A percentile compares a stretch with the other conserved stretches of the same genome.
These are phyloP conservation scores for Drosophila neotestacea DNA, from an alignment of 2,888 invertebrate genomes.

Conservation along the genomic window DNA sequence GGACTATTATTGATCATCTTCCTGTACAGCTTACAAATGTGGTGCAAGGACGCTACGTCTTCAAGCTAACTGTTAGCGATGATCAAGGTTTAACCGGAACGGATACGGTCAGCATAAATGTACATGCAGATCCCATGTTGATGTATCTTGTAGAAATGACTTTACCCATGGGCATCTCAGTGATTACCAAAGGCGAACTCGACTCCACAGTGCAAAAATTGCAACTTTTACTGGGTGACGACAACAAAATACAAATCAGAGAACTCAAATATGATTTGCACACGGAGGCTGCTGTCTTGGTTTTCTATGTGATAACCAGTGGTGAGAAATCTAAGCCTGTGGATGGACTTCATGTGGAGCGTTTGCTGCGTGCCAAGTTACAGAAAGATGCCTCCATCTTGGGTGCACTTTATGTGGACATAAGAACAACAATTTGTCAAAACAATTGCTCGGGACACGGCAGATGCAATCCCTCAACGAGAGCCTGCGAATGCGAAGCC, in stretches of 20 bases:
- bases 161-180: conserved; percentile 90
- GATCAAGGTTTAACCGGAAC: conserved; percentile 93
- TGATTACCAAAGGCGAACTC: conserved; percentile 87
- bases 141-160: conserved; percentile 93
- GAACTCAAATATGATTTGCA: conserved; percentile 87
- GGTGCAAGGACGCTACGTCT: conserved; percentile 94
- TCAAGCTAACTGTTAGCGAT: conserved; percentile 95
- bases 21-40: conserved; percentile 90
- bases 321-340: conserved; percentile 84
- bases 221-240: conserved; percentile 91
- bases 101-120: conserved; percentile 93
- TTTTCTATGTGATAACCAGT: conserved; percentile 88
- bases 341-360: conserved; percentile 89
- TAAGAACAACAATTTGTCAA: conserved; percentile 95
- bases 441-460: conserved; percentile 97
- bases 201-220: conserved; percentile 90
- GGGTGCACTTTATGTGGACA: conserved; percentile 89
- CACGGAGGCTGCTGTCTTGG: conserved; percentile 88
- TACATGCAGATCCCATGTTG: conserved; percentile 91
- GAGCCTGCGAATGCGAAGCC: conserved; percentile 95
- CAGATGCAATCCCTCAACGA: conserved; percentile 92
- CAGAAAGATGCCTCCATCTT: conserved; percentile 90
- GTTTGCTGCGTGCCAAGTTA: conserved; percentile 89
- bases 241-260: conserved; percentile 88
- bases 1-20: not conserved